phyloP scores from a whole-genome alignment of 2,888 invertebrate genomes.

The Erynnis tages region DNA sequence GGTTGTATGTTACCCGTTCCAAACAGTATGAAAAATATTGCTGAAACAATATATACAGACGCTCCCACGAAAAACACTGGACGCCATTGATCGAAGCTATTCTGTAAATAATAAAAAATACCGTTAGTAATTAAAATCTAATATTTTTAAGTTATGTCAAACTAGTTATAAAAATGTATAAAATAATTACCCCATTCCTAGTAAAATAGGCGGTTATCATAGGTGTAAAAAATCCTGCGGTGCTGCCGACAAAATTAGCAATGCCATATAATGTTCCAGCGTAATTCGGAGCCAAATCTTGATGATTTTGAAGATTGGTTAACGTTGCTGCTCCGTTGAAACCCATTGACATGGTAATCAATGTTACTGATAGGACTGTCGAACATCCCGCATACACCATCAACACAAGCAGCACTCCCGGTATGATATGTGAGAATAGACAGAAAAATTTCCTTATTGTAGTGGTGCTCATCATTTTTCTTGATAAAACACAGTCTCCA shows the following conservation, averaged over 20 bases:
- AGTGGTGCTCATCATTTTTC: constrained; percentile 65
- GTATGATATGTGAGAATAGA: constrained; percentile 81
- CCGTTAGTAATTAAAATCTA: too few relatives aligned
- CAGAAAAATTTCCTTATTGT: constrained; percentile 84
- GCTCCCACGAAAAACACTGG: constrained; percentile 88
- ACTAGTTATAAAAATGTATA: not conserved
- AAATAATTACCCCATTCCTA: constrained; percentile 67
- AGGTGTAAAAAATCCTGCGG: constrained; percentile 88
- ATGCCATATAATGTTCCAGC: constrained; percentile 90
- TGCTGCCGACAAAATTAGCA: constrained; percentile 87
- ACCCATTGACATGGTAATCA: constrained; percentile 85
- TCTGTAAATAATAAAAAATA: constrained; percentile 66
- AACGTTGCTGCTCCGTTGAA: constrained; percentile 84
- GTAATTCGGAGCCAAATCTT: constrained; percentile 89
- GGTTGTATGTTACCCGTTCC: constrained; percentile 86
- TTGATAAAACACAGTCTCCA: constrained; percentile 82
- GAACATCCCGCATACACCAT: constrained; percentile 84
- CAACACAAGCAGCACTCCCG: constrained; percentile 74
- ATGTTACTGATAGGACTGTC: constrained; percentile 81
- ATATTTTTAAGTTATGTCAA: too few relatives aligned
- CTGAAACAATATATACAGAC: constrained; percentile 85
- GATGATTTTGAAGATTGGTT: constrained; percentile 84
- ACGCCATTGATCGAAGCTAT: constrained; percentile 87
- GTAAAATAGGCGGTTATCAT: constrained; percentile 86
- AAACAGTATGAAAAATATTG: constrained; percentile 85